Evolutionary conservation across 2,888 invertebrate species (phyloP).

Genomic region (Cheiracanthium punctorium): DNA sequence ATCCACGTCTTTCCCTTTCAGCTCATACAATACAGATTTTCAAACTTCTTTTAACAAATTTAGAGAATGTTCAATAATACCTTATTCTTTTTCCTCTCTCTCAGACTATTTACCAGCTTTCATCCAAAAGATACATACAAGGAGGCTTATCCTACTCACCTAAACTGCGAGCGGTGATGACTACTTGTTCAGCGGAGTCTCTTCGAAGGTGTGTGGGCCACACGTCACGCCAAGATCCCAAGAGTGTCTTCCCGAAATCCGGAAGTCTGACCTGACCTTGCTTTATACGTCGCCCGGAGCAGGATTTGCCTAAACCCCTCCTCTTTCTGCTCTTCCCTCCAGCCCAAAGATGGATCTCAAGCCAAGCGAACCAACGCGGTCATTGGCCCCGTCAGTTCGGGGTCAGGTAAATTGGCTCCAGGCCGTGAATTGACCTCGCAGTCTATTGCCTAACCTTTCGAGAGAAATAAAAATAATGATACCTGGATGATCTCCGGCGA

Average conservation of each 20-base stretch:
- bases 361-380: constrained; percentile 60
- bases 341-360: constrained; percentile 9
- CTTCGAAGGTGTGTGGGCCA: constrained; percentile 55
- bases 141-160: constrained; percentile 40
- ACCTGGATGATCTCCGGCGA: background rate
- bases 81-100: too few relatives aligned
- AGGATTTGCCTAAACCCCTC: constrained; percentile 36
- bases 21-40: too few relatives aligned
- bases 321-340: constrained; percentile 16
- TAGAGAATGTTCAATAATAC: too few relatives aligned
- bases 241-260: constrained; percentile 51
- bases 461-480: too few relatives aligned
- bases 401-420: constrained; percentile 47
- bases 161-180: constrained; percentile 27
- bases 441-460: constrained; percentile 48
- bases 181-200: constrained; percentile 25
- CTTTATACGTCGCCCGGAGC: constrained; percentile 58
- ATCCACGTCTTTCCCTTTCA: too few relatives aligned
- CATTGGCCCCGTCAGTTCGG: constrained; percentile 50
- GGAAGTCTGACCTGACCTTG: constrained; percentile 70
- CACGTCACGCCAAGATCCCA: constrained; percentile 31
- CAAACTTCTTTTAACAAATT: too few relatives aligned
- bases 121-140: too few relatives aligned
- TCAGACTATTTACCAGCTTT: too few relatives aligned
- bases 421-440: constrained; percentile 56